Percentiles rank a stretch among this genome's conserved stretches.
Conservation (phyloP, 2,797 vertebrate species). For the Rhadinocentrus ornatus region DNA sequence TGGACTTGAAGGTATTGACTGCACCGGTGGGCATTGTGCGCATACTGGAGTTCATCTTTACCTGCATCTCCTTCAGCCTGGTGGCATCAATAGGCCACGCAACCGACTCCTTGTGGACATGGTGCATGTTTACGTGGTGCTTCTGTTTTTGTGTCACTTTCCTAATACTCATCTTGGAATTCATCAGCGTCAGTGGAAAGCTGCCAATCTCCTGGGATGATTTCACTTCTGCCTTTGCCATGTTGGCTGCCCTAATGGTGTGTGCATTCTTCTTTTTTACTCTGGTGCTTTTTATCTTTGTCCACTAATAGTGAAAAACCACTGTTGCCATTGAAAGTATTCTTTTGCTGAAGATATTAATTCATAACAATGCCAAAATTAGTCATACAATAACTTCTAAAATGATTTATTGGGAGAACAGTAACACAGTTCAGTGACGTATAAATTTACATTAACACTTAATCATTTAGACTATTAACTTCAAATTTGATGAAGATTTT, state of each 20-base stretch:
- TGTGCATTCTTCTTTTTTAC: background rate
- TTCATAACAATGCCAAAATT: too few species aligned
- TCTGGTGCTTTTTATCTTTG: background rate
- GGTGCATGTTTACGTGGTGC: constrained; percentile 91
- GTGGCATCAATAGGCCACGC: constrained; percentile 63
- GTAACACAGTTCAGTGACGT: too few species aligned
- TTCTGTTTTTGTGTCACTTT: constrained; percentile 85
- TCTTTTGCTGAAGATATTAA: too few species aligned
- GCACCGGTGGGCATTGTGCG: constrained; percentile 82
- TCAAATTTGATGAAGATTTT: too few species aligned
- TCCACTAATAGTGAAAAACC: background rate
- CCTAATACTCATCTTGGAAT: constrained; percentile 83
- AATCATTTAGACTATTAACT: too few species aligned
- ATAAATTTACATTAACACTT: too few species aligned
- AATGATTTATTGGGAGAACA: too few species aligned
- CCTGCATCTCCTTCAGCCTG: constrained; percentile 86
- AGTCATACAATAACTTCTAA: too few species aligned
- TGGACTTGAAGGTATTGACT: constrained; percentile 70
- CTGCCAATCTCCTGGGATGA: constrained; percentile 89
- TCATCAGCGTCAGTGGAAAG: constrained; percentile 65
- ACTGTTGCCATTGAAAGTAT: too few species aligned
- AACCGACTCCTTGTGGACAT: constrained; percentile 46
- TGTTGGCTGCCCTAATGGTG: constrained; percentile 85
- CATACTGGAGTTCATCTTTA: constrained; percentile 79
- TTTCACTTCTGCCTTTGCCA: constrained; percentile 87